Conservation (phyloP, 1,140 invertebrate species). For the Drosophila pandora region DNA sequence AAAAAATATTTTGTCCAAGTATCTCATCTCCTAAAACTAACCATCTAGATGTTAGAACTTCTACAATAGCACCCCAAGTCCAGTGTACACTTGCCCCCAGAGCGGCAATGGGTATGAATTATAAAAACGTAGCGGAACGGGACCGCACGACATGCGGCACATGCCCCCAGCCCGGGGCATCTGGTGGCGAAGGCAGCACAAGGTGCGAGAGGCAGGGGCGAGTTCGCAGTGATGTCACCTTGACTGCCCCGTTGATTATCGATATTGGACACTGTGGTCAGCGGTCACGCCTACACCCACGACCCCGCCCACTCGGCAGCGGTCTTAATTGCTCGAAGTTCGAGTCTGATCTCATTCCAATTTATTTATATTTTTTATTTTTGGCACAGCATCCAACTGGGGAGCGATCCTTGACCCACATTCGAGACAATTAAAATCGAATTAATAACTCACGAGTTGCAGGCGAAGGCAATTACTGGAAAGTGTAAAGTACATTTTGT, state of each 20-base stretch:
- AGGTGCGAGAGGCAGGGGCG: background rate
- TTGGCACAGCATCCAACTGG: background rate
- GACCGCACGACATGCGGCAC: slow-evolving; percentile 74
- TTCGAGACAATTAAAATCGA: slow-evolving; percentile 11
- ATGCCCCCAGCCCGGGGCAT: slow-evolving; percentile 42
- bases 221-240: slow-evolving; percentile 66
- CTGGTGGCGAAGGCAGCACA: background rate
- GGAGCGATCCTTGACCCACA: slow-evolving; percentile 33
- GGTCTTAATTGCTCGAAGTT: slow-evolving; percentile 23
- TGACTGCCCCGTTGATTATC: slow-evolving; percentile 34
- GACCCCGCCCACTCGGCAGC: slow-evolving; percentile 8
- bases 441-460: slow-evolving; percentile 6
- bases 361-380: slow-evolving; percentile 1
- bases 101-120: background rate
- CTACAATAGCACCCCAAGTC: background rate
- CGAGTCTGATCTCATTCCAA: slow-evolving; percentile 21
- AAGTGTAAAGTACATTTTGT: background rate
- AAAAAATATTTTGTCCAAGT: no score
- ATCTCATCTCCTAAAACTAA: no score
- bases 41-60: no score
- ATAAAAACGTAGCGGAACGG: slow-evolving; percentile 60
- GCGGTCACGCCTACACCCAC: slow-evolving; percentile 23
- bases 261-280: slow-evolving; percentile 36
- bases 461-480: background rate
- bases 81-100: background rate